Evolutionary conservation across 2,888 invertebrate species (phyloP).

Genomic region (Eupithecia subfuscata): DNA sequence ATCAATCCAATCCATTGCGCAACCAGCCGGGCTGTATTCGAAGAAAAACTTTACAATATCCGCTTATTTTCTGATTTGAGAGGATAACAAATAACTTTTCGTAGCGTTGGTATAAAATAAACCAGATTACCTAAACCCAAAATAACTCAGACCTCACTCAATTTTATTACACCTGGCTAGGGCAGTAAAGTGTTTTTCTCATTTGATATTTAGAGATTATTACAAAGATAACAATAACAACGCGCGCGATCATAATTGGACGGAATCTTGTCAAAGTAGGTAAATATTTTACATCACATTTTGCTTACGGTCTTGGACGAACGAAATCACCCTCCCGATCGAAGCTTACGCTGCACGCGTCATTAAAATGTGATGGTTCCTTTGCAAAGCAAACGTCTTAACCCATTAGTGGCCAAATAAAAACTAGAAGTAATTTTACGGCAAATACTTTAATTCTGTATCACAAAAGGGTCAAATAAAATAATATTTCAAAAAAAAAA

Average conservation of each 20-base stretch:
- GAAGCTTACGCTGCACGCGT: too few relatives aligned
- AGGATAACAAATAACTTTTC: background rate
- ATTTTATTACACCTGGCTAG: background rate
- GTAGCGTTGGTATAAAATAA: background rate
- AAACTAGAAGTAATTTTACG: too few relatives aligned
- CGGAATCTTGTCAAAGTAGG: background rate
- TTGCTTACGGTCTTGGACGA: too few relatives aligned
- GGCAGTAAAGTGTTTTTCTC: background rate
- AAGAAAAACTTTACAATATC: constrained; percentile 17
- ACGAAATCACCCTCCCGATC: too few relatives aligned
- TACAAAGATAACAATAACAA: background rate
- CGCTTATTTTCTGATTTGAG: background rate
- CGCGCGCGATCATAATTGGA: background rate
- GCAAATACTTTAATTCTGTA: too few relatives aligned
- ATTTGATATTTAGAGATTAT: background rate
- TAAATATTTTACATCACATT: background rate
- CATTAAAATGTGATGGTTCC: too few relatives aligned
- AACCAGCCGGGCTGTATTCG: constrained; percentile 26
- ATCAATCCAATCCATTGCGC: constrained; percentile 42
- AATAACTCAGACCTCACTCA: background rate
- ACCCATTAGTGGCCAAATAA: too few relatives aligned
- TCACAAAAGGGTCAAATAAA: too few relatives aligned
- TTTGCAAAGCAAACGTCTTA: too few relatives aligned
- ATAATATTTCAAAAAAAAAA: too few relatives aligned
- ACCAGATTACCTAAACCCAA: background rate